Conservation (phyloP, 2,113 vertebrate genomes). For the Calypte anna region DNA sequence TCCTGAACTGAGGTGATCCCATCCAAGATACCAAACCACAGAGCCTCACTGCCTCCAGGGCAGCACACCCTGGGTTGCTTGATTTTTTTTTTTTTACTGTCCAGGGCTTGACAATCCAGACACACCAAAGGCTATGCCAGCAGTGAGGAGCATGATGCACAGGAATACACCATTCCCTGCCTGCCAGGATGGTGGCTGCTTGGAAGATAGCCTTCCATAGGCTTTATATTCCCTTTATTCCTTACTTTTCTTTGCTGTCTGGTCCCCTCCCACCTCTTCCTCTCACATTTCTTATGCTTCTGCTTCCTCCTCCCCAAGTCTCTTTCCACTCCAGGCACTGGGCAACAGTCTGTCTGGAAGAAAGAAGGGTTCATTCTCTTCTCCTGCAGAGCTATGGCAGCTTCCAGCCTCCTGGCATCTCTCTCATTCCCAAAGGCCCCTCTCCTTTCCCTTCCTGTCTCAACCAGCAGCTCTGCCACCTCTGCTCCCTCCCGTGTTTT, state of each 20-base stretch:
- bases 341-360: neutral
- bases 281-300: rapidly evolving
- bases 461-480: neutral
- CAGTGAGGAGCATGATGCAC: neutral
- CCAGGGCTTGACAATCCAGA: neutral
- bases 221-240: neutral
- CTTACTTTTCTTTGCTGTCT: neutral
- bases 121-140: rapidly evolving
- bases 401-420: neutral
- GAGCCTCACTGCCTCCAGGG: neutral
- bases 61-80: neutral
- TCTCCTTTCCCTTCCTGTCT: conserved; percentile 14
- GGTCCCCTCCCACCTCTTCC: neutral
- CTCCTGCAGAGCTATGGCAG: neutral
- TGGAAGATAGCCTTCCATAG: rapidly evolving
- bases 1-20: neutral
- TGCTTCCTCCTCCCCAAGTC: neutral
- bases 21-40: neutral
- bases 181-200: rapidly evolving
- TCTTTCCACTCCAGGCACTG: neutral
- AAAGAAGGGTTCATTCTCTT: neutral
- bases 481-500: neutral
- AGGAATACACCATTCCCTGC: rapidly evolving
- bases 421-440: conserved; percentile 9
- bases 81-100: neutral